Base-by-base conservation (phyloP, 1,140 invertebrate genomes). In the Leptinotarsa undecemlineata region DNA sequence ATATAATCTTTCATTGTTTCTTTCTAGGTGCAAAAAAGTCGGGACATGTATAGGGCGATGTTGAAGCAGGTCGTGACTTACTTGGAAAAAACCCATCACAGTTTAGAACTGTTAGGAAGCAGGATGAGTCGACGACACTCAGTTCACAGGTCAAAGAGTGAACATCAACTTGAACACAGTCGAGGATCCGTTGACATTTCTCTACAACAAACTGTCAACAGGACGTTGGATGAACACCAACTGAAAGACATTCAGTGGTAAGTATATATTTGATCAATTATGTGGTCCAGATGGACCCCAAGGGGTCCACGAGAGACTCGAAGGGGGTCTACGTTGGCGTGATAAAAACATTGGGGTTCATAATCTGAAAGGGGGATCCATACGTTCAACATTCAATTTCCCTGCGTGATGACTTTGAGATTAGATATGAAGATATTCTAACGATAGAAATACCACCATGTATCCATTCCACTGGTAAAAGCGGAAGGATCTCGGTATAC, bases 31-130 rank as follows among this genome's bases (percentile, higher is more conserved):
- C 92, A 94, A 84, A 88, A 91, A 23, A 93, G 90, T 83, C 88
- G 91, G 76, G 90, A 92, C 83, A 94, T 94, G 92, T 93, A 94
- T 83, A 89, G 91, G 78, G 92, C 91, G 14, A 88, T 94, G 75
- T 90, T 94, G 88, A 91, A 92, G 82, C 92, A 94, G 85, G 91
- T 94, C 61, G 89, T 92, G 19, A 89, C 89, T 47, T 94, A 93
- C 83, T 84, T 94, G 77, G 92, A 92, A 80, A 89, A 91, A 83
- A 90, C 91, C 13, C 90, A 91, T 76, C 89, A 90, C 71, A 91
- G 90, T 79, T 87, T 92, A 74, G 88, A 89, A 77, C 82, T 87
- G 26, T 82, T 88, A 62, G 82, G 80, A 14, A 76, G 66, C 47
- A 76, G 76, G 42, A 74, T 81, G 23, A 79, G 78, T 15, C 74